phyloP scores from a whole-genome alignment of 2,797 vertebrate genomes.

The Agapornis canus region DNA sequence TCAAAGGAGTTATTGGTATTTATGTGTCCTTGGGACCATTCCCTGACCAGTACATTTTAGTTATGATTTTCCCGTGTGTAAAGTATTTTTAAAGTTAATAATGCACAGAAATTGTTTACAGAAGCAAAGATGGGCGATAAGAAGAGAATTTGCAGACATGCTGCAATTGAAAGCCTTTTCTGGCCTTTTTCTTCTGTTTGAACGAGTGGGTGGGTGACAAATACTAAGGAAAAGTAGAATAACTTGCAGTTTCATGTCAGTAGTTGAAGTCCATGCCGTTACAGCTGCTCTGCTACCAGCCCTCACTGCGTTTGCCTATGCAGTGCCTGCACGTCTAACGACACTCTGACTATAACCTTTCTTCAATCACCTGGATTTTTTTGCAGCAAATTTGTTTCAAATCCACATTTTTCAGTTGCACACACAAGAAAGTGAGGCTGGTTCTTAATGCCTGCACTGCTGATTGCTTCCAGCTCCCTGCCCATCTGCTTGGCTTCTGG shows the following conservation, averaged over 20 bases:
- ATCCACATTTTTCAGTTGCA: background rate
- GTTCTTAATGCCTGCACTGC: background rate
- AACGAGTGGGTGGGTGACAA: background rate
- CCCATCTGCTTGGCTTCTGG: background rate
- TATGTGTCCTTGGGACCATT: background rate
- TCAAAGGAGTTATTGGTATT: slow-evolving; percentile 21
- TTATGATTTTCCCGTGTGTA: slow-evolving; percentile 7
- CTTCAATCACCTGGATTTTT: background rate
- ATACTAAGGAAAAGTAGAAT: background rate
- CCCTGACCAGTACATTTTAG: background rate
- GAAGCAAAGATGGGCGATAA: background rate
- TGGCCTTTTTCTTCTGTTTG: background rate
- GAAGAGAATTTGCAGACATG: slow-evolving; percentile 19
- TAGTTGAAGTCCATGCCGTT: background rate
- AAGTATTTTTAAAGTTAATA: background rate
- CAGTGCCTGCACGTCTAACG: background rate
- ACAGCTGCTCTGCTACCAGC: background rate
- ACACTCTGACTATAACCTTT: background rate
- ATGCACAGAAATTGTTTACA: slow-evolving; percentile 1
- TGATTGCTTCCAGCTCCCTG: slow-evolving; percentile 1
- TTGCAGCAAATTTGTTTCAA: background rate
- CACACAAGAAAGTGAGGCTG: background rate
- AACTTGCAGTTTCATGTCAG: background rate
- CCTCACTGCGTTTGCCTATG: background rate
- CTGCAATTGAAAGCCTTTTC: background rate